A percentile compares a stretch with the other conserved stretches of the same genome.
These are phyloP conservation scores for Gymnoscopelus braueri DNA, from an alignment of 2,797 vertebrate species.

Conservation along the genomic window DNA sequence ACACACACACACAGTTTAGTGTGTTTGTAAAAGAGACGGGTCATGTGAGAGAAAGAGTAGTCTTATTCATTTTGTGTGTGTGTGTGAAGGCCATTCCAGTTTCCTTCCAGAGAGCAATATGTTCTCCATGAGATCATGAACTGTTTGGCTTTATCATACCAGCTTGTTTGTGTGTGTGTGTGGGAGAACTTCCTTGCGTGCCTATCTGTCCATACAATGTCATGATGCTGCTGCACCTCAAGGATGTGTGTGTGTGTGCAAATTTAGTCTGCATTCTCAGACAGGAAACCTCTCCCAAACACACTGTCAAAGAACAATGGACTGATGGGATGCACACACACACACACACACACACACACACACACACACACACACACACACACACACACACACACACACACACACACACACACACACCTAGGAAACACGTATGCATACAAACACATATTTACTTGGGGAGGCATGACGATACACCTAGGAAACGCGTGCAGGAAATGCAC, in stretches of 20 bases:
- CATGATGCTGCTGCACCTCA: not conserved
- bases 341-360: constrained; percentile 18
- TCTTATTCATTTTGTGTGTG: not conserved
- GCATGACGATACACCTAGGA: not conserved
- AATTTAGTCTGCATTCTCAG: constrained; percentile 34
- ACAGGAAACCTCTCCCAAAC: constrained; percentile 57
- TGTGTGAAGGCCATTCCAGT: constrained; percentile 1
- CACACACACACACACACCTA: not conserved
- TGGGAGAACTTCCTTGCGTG: constrained; percentile 3
- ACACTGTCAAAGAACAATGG: constrained; percentile 48
- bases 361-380: constrained; percentile 13
- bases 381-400: constrained; percentile 5
- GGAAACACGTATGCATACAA: not conserved
- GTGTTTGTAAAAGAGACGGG: not conserved
- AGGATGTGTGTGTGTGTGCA: constrained; percentile 3
- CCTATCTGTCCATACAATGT: not conserved
- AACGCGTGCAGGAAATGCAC: not conserved
- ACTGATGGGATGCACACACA: constrained; percentile 3
- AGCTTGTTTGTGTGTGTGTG: not conserved
- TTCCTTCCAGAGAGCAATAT: constrained; percentile 31
- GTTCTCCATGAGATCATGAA: constrained; percentile 15
- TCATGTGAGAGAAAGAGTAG: not conserved
- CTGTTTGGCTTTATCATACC: not conserved
- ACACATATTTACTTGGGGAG: constrained; percentile 6
- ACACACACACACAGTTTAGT: not conserved